These are phyloP conservation scores for Oegoconia quadripuncta DNA, from an alignment of 2,888 invertebrate genomes.

Conservation along the genomic window DNA sequence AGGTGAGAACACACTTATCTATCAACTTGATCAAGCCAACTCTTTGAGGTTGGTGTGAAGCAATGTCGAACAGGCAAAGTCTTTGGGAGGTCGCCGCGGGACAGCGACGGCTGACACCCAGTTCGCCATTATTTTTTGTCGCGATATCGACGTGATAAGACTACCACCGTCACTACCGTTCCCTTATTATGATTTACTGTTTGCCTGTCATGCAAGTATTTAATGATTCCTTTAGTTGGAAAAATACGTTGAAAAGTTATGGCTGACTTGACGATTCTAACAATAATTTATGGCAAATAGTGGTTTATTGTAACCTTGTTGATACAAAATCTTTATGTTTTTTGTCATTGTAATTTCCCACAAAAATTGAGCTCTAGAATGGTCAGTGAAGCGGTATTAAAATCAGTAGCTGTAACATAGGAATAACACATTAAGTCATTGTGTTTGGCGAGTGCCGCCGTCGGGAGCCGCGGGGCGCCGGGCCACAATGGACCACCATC, in stretches of 20 bases:
- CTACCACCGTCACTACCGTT: too few relatives aligned
- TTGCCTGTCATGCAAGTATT: constrained; percentile 33
- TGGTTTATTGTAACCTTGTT: constrained; percentile 27
- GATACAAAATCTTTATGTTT: constrained; percentile 11
- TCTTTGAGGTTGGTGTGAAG: constrained; percentile 73
- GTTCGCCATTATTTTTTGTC: constrained; percentile 63
- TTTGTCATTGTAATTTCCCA: constrained; percentile 49
- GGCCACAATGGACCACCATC: constrained; percentile 74
- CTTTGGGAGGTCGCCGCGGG: constrained; percentile 62
- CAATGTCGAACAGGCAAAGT: constrained; percentile 42
- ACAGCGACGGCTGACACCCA: too few relatives aligned
- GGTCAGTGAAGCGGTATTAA: constrained; percentile 67
- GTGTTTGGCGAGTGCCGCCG: constrained; percentile 47
- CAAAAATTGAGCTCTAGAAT: constrained; percentile 54
- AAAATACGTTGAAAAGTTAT: constrained; percentile 19
- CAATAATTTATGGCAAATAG: constrained; percentile 28
- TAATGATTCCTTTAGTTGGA: constrained; percentile 40
- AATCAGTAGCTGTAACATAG: constrained; percentile 67
- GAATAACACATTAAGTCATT: constrained; percentile 63
- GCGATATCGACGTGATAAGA: constrained; percentile 51
- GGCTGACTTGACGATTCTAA: constrained; percentile 28
- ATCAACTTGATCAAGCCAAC: constrained; percentile 60
- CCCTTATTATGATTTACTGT: constrained; percentile 48
- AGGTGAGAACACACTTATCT: constrained; percentile 77
- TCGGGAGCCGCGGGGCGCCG: constrained; percentile 54